Evolutionary conservation across 1,140 invertebrate genomes (phyloP).

Genomic region (Drusus annulatus): DNA sequence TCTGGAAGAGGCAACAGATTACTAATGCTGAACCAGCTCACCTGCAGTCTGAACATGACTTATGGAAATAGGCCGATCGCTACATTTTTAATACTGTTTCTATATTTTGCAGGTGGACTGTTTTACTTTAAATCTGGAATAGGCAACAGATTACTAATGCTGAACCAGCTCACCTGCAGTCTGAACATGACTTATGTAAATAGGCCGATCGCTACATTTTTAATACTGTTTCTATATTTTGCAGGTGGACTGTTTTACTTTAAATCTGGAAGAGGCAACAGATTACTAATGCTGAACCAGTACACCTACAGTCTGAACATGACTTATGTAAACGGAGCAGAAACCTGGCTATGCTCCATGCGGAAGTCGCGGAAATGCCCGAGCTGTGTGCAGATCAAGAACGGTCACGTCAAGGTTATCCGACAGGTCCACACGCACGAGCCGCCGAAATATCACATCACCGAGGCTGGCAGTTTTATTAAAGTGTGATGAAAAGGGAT

Average conservation of each 20-base stretch:
- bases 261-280: neutral
- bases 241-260: neutral
- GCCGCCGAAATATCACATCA: neutral
- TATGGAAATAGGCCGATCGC: too few relatives aligned
- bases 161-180: too few relatives aligned
- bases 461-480: neutral
- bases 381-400: neutral
- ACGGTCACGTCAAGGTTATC: neutral
- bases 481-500: neutral
- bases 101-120: too few relatives aligned
- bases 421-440: neutral
- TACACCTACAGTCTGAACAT: constrained; percentile 11
- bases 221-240: too few relatives aligned
- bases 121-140: too few relatives aligned
- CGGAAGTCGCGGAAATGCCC: neutral
- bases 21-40: too few relatives aligned
- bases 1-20: too few relatives aligned
- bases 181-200: too few relatives aligned
- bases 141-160: too few relatives aligned
- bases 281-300: constrained; percentile 3
- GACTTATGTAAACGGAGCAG: neutral
- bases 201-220: too few relatives aligned
- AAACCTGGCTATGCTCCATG: constrained; percentile 21
- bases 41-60: too few relatives aligned
- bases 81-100: too few relatives aligned